These are phyloP conservation scores for Calameuta pallipes DNA, from an alignment of 2,888 invertebrate species.

Conservation along the genomic window DNA sequence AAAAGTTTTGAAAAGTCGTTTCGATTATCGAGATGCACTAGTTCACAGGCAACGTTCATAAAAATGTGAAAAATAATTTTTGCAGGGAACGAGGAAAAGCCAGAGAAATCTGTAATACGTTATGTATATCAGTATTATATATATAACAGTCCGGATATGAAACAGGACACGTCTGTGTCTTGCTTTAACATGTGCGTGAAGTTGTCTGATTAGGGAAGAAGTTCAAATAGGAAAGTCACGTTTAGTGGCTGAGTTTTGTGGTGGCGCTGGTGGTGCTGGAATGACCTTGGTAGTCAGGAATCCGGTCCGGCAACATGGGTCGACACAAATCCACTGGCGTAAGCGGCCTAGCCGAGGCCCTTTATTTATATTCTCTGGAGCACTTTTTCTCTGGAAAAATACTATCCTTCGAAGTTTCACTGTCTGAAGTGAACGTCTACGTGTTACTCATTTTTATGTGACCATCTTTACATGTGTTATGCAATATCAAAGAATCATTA, in stretches of 20 bases:
- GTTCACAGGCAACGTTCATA: no score
- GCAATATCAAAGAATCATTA: no score
- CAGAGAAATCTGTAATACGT: no score
- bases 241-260: conserved; percentile 15
- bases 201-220: background rate
- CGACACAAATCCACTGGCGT: conserved; percentile 49
- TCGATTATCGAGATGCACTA: no score
- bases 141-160: background rate
- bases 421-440: no score
- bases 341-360: conserved; percentile 30
- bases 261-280: conserved; percentile 36
- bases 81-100: no score
- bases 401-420: no score
- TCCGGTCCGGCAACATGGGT: conserved; percentile 58
- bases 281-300: conserved; percentile 61
- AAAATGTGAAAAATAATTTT: no score
- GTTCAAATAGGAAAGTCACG: background rate
- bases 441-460: no score
- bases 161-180: background rate
- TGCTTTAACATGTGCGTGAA: background rate
- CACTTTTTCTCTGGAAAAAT: background rate
- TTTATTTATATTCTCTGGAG: conserved; percentile 18
- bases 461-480: no score
- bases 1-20: no score
- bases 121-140: no score